These are phyloP conservation scores for Apis laboriosa DNA, from an alignment of 1,140 invertebrate genomes.

Conservation along the genomic window DNA sequence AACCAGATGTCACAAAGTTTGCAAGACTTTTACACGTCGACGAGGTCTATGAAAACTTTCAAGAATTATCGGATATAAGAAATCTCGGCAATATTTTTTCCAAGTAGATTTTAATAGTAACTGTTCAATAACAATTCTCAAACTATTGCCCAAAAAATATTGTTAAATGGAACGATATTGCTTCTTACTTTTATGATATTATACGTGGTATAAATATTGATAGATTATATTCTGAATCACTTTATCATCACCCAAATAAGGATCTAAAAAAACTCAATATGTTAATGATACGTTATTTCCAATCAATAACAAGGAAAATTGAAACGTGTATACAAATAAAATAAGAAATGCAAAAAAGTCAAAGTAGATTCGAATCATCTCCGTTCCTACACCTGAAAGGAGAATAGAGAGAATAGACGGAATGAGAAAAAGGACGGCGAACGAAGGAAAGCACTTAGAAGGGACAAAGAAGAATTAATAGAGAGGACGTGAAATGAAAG, in stretches of 20 bases:
- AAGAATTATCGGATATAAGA: no score
- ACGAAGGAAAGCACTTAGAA: conserved; percentile 30
- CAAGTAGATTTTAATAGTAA: no score
- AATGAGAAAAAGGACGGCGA: neutral
- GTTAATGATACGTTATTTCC: neutral
- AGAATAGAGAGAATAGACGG: neutral
- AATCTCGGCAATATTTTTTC: no score
- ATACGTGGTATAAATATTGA: no score
- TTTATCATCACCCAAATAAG: no score
- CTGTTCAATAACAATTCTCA: no score
- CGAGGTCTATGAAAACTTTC: no score
- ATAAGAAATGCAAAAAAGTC: neutral
- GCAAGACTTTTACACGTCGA: neutral
- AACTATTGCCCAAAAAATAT: no score
- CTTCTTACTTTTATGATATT: no score
- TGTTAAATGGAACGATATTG: no score
- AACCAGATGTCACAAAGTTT: neutral
- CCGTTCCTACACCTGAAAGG: neutral
- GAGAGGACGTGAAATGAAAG: conserved; percentile 33
- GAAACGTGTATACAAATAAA: neutral
- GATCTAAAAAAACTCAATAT: neutral
- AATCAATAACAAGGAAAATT: neutral
- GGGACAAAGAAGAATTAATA: conserved; percentile 28
- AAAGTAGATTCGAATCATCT: conserved; percentile 1
- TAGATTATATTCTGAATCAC: no score